phyloP scores from a whole-genome alignment of 2,797 vertebrate species.

The Discoglossus pictus region DNA sequence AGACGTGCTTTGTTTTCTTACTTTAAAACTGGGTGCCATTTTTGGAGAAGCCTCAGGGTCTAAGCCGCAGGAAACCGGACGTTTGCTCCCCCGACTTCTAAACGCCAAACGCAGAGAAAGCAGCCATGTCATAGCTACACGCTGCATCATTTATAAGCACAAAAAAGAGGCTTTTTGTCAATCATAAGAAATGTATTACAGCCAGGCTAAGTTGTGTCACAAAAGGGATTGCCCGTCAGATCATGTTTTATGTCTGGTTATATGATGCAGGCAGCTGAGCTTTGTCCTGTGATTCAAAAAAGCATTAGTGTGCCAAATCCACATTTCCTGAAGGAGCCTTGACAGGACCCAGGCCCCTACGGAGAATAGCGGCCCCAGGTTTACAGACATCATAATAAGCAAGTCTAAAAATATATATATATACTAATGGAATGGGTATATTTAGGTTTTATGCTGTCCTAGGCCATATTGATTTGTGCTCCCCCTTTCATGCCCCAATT shows the following conservation, averaged over 20 bases:
- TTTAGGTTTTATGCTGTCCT: no score
- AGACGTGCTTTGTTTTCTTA: neutral
- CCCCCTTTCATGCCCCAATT: no score
- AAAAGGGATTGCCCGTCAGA: neutral
- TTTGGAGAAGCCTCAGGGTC: neutral
- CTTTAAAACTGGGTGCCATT: neutral
- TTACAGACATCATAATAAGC: no score
- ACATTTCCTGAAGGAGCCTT: conserved; percentile 1
- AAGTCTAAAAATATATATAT: no score
- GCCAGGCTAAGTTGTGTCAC: conserved; percentile 14
- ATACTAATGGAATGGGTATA: no score
- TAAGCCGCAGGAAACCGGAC: neutral
- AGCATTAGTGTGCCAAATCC: conserved; percentile 1
- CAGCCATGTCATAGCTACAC: conserved; percentile 30
- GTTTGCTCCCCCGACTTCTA: neutral
- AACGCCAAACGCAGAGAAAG: neutral
- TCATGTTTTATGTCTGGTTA: conserved; percentile 14
- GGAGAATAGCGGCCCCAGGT: no score
- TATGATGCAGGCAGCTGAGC: conserved; percentile 20
- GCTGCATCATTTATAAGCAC: conserved; percentile 14
- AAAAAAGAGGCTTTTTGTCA: conserved; percentile 25
- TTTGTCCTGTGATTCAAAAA: conserved; percentile 23
- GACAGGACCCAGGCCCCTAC: no score
- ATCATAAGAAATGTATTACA: conserved; percentile 31
- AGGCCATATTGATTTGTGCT: no score